These are phyloP conservation scores for Trichopoda pennipes DNA, from an alignment of 2,888 invertebrate species.

Conservation along the genomic window DNA sequence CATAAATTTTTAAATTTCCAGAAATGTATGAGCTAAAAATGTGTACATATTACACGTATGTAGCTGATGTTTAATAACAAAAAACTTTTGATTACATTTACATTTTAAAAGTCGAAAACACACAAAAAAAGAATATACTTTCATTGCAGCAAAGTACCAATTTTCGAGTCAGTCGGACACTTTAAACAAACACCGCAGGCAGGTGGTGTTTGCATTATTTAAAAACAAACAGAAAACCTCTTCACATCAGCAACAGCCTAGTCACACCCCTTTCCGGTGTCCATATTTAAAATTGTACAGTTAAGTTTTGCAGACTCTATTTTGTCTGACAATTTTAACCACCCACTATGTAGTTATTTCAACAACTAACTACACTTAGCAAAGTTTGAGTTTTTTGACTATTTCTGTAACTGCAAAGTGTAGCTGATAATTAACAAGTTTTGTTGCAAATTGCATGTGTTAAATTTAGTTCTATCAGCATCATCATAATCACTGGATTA, in stretches of 20 bases:
- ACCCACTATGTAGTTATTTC: conserved; percentile 15
- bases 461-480: conserved; percentile 29
- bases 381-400: conserved; percentile 13
- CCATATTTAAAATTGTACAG: conserved; percentile 32
- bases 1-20: conserved; percentile 26
- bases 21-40: no score
- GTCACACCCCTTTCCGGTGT: conserved; percentile 54
- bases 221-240: conserved; percentile 25
- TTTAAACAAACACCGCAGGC: conserved; percentile 45
- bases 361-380: neutral
- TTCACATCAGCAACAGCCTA: neutral
- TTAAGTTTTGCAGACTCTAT: conserved; percentile 16
- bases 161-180: conserved; percentile 19
- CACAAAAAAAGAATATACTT: neutral
- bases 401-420: conserved; percentile 29
- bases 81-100: conserved; percentile 39
- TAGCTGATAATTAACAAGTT: conserved; percentile 52
- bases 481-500: conserved; percentile 4
- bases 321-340: conserved; percentile 29
- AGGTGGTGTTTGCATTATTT: conserved; percentile 30
- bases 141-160: neutral
- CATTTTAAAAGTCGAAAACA: conserved; percentile 13
- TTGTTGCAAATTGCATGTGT: conserved; percentile 41
- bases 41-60: no score
- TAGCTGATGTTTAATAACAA: neutral